Percentiles rank a stretch among this genome's conserved stretches.
Conservation (phyloP, 1,140 invertebrate genomes). For the Drosophila triauraria region DNA sequence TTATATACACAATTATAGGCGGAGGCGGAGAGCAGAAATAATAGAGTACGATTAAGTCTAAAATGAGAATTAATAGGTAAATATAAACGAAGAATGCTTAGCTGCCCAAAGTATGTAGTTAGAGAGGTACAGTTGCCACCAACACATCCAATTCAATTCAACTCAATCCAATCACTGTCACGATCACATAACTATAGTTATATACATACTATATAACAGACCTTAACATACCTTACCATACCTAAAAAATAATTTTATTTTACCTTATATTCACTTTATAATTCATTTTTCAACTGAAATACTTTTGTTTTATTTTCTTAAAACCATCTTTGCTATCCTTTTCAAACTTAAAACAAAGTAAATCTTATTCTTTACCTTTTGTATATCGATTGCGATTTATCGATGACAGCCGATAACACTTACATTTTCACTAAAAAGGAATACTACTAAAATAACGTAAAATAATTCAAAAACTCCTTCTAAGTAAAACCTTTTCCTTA, state of each 20-base stretch:
- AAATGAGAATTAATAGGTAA: conserved; percentile 18
- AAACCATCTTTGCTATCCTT: not conserved
- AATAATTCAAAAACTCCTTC: no score
- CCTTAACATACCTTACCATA: not conserved
- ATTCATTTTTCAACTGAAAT: not conserved
- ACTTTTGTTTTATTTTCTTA: not conserved
- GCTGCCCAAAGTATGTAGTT: conserved; percentile 9
- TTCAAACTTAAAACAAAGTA: not conserved
- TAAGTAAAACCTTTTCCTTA: not conserved
- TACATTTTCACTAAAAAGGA: no score
- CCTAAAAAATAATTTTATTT: not conserved
- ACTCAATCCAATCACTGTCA: not conserved
- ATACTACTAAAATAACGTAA: no score
- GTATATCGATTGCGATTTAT: no score
- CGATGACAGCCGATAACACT: no score
- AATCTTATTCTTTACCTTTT: not conserved
- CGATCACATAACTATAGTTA: conserved; percentile 7
- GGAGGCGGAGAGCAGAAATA: not conserved
- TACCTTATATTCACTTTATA: no score
- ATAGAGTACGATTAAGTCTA: conserved; percentile 11
- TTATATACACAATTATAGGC: conserved; percentile 15
- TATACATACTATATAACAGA: not conserved
- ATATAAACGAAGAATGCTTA: conserved; percentile 1
- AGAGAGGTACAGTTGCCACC: conserved; percentile 13
- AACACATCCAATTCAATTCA: conserved; percentile 1